These are phyloP conservation scores for Huso huso DNA, from an alignment of 2,797 vertebrate species.

Conservation along the genomic window DNA sequence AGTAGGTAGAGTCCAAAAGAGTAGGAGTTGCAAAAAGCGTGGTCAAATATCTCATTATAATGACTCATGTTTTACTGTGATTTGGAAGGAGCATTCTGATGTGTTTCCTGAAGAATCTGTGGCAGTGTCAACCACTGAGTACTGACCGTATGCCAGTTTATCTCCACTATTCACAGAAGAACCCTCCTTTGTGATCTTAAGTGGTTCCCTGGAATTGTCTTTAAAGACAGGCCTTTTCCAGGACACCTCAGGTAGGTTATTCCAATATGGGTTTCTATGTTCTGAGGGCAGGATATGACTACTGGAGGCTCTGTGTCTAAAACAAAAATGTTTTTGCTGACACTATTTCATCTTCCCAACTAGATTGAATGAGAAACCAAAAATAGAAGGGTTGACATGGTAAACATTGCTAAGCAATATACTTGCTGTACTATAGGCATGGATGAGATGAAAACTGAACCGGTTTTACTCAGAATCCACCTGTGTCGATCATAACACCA, in stretches of 20 bases:
- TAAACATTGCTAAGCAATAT: too few species aligned
- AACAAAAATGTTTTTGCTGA: conserved; percentile 13
- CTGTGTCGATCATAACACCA: too few species aligned
- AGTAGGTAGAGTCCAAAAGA: too few species aligned
- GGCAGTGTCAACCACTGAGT: neutral
- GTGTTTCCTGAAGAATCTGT: neutral
- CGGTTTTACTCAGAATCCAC: too few species aligned
- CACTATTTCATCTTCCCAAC: too few species aligned
- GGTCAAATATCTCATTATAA: too few species aligned
- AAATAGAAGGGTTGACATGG: too few species aligned
- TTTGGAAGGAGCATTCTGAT: neutral
- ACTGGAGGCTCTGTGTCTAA: neutral
- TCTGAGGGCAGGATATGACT: neutral
- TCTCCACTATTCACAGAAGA: conserved; percentile 10
- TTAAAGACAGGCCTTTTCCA: neutral
- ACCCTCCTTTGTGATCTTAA: neutral
- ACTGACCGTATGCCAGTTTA: fast-evolving
- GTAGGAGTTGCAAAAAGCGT: too few species aligned
- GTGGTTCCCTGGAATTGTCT: conserved; percentile 4
- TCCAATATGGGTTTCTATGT: neutral
- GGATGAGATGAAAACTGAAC: too few species aligned
- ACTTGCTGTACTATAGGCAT: too few species aligned
- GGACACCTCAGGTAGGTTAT: too few species aligned
- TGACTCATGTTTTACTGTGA: neutral
- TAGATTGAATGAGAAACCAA: too few species aligned